Evolutionary conservation across 2,113 vertebrate genomes (phyloP), one percentile per base, ranked within the genome.

Genomic region (Chionodraco myersi): DNA sequence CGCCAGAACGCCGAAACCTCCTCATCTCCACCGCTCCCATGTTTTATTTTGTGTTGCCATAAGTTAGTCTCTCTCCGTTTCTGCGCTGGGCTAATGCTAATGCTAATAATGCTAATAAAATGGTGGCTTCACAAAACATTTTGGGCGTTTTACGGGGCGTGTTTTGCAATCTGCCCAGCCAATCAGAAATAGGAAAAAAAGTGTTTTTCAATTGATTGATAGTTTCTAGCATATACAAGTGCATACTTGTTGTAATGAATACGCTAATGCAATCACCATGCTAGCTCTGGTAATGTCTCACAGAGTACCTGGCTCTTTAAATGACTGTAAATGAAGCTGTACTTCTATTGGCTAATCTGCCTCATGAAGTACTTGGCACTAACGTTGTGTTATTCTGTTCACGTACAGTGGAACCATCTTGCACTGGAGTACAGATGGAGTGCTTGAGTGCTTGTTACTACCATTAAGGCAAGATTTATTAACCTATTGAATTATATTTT

Each of bases 341-440:
- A 48, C 23, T 41, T 13, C 4, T 36, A 59, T 0, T n/a, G 30
- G 30, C 54, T 67, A 26, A 71, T 48, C 57, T 57, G 44, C 18
- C 18, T 62, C 34, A 57, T 60, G 12, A 54, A 60, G 36, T 9
- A 41, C 26, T 36, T 41, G 14, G 15, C 23, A 8, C 12, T 18
- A 44, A 10, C n/a, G 5, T 34, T 21, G 3, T 47, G 36, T 1
- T 10, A 56, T 62, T 60, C 34, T 66, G 14, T 51, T 71, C 69
- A 73, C 4, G 2, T 30, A 6, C 23, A 10, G 41, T 44, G 44
- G 44, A 48, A 77, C 63, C 69, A 58, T 57, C 63, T 23, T 30
- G 48, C 47, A 41, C 10, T 12, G 0, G 2, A 47, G 30, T 54
- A 71, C 75, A 79, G 54, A 66, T 78, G 48, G 62, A 86, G 51